phyloP scores from a whole-genome alignment of 1,140 invertebrate species.

The Lucilia sericata region DNA sequence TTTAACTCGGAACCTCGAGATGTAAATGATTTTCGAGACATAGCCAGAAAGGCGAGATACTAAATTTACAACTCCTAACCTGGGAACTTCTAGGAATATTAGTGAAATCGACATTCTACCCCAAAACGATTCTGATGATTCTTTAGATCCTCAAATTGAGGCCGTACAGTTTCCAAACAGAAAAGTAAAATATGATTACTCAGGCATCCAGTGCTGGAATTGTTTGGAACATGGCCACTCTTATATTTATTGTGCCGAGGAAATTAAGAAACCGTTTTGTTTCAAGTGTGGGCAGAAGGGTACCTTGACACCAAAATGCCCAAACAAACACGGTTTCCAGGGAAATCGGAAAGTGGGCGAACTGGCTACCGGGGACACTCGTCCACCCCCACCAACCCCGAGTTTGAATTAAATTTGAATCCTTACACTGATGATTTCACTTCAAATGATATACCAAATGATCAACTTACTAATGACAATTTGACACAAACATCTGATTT shows the following conservation, averaged over 20 bases:
- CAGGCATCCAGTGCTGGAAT: constrained; percentile 8
- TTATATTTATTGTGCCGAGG: neutral
- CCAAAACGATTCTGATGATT: neutral
- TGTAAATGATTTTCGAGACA: neutral
- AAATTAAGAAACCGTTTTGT: neutral
- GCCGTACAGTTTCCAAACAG: neutral
- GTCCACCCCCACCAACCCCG: constrained; percentile 10
- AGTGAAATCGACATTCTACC: neutral
- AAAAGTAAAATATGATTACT: constrained; percentile 2
- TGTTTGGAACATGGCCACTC: constrained; percentile 1
- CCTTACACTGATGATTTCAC: neutral
- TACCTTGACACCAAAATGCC: neutral
- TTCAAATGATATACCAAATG: neutral
- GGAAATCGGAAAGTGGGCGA: constrained; percentile 6
- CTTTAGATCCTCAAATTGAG: constrained; percentile 17
- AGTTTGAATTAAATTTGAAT: constrained; percentile 12
- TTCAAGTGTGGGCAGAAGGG: constrained; percentile 12
- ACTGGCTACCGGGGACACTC: constrained; percentile 26
- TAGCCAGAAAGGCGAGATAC: constrained; percentile 12
- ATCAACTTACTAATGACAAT: neutral
- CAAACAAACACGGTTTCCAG: neutral
- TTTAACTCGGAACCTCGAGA: neutral
- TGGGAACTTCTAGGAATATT: neutral
- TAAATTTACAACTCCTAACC: neutral
- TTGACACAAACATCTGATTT: neutral